Evolutionary conservation across 2,888 invertebrate genomes (phyloP).

Genomic region (Eledone cirrhosa): DNA sequence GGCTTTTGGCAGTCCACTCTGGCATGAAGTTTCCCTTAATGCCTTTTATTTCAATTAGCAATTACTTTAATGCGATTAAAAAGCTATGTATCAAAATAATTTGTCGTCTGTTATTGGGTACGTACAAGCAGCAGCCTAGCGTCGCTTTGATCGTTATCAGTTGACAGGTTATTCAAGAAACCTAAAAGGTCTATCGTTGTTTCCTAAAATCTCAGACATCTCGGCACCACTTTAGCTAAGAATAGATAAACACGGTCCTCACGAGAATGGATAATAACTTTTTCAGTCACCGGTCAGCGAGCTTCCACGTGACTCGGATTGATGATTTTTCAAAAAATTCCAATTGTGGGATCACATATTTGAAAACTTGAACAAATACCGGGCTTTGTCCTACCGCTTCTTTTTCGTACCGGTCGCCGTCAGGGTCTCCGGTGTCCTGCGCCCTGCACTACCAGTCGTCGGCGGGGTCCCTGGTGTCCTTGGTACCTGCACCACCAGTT

Average conservation of each 20-base stretch:
- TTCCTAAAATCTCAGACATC: conserved; percentile 6
- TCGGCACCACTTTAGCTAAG: neutral
- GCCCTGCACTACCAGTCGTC: no score
- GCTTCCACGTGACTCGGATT: neutral
- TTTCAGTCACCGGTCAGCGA: conserved; percentile 2
- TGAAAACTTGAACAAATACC: neutral
- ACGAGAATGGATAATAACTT: neutral
- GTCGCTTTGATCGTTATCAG: neutral
- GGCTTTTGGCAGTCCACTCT: neutral
- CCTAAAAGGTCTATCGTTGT: neutral
- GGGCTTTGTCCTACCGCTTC: no score
- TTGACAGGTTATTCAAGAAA: neutral
- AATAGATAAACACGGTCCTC: neutral
- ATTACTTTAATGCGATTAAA: conserved; percentile 1
- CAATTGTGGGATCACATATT: neutral
- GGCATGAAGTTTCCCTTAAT: neutral
- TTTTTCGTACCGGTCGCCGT: no score
- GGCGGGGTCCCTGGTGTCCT: no score
- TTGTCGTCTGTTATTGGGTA: neutral
- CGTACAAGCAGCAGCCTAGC: neutral
- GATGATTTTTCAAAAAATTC: neutral
- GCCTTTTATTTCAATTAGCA: conserved; percentile 6
- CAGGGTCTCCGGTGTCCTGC: no score
- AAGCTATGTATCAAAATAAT: neutral
- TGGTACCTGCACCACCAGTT: no score